Base-by-base conservation (phyloP, 2,888 invertebrate species). In the Eupithecia pulchellata region DNA sequence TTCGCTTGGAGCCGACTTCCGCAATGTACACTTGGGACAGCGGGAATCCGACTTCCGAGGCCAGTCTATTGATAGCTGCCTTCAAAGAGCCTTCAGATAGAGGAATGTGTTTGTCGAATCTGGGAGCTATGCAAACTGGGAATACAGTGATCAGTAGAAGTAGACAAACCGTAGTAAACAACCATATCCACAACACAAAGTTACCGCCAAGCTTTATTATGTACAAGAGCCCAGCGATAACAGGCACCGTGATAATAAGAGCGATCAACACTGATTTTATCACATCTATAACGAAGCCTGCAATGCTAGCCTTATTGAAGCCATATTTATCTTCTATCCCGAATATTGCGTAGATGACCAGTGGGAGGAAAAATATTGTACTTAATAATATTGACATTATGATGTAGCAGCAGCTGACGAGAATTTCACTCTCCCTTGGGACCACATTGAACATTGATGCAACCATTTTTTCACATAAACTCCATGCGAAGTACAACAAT, bases 81-180 rank as follows among this genome's bases (percentile, higher is more conserved):
- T 97, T 96, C 17, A 99, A 93, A 57, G 97, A 96, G 8, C 99
- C 99, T 76, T 99, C 97, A 20, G 98, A 98, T 69, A 99, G 91
- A 0, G 99, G 98, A 1, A 98, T 97, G 91, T 99, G 99, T 86
- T 98, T 99, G 91, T 99, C 99, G 92, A 99, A 99, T 32, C 99
- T 93, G 3, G 99, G 99, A 4, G 99, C 99, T 84, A 99, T 99
- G 68, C 98, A 97, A 80, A 99, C 97, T 17, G 99, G 99, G 91
- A 99, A 99, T 71, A 98, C 95, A 9, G 98, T 98, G 84, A 99
- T 95, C 74, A 99, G 90, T 74, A 98, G 88, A 78, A 99, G 91
- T 9, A 97, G 96, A 29, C 98, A 96, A 9, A 97, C 87, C 42
- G 98, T 97, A 11, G 97, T 96, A 87, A 99, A 99, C 2, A 97